Evolutionary conservation across 2,888 invertebrate species (phyloP), one percentile per base, ranked within the genome.

Genomic region (Zaprionus lineosus): DNA sequence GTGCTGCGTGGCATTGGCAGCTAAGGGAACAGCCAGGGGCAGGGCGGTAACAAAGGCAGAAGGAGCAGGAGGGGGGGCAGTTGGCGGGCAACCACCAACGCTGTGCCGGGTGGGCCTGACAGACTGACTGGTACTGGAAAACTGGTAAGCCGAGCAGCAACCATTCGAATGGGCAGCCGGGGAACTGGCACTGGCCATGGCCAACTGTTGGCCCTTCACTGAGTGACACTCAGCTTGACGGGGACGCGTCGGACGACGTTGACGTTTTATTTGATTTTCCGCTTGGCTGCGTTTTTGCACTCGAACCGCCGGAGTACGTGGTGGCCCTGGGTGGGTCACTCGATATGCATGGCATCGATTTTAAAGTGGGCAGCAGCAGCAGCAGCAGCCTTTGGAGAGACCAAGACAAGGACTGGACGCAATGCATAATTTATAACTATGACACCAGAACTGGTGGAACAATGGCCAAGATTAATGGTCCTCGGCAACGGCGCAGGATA

Each of bases 191-290:
- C 55, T 11, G 44, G 44, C 21, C 39, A 50, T 18, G 21, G 52
- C 36, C 68, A 41, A 46, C 24, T 55, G 53, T 57, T 63, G 46
- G 58, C 52, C 68, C 52, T 52, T 53, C 51, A 57, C 36, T 51
- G 46, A 14, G 50, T 57, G 64, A 64, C 68, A 67, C 57, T 57
- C 56, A 47, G 69, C 50, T 52, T 56, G 55, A 58, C 50, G 66
- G 57, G 36, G 46, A 47, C 29, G 53, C 56, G 56, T 46, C 58
- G 58, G 59, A 43, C 31, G 51, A 62, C 68, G 76, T 68, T 85
- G 77, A 79, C 81, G 84, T 81, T 81, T 84, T 81, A 85, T 85
- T 86, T 86, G 86, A 85, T 85, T 85, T 85, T 82, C 76, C 82
- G 86, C 84, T 73, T 77, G 64, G 82, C 40, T 84, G 84, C 71